phyloP scores from a whole-genome alignment of 2,797 vertebrate species.

The Naso thynnoides region DNA sequence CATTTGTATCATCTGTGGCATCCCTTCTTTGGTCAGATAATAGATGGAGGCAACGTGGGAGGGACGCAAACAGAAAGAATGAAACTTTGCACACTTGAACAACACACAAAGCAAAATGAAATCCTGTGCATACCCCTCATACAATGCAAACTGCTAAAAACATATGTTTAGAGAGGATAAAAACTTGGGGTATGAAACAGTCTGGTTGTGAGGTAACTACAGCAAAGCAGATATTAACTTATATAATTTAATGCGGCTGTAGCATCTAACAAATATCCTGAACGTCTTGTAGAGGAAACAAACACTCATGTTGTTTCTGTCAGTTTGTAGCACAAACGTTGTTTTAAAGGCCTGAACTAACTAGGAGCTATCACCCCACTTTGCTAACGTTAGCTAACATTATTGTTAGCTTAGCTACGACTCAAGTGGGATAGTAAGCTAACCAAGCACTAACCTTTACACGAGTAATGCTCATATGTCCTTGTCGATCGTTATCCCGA shows the following conservation, averaged over 20 bases:
- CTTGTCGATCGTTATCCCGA: neutral
- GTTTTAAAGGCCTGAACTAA: conserved; percentile 33
- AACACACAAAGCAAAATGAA: neutral
- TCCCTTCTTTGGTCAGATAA: neutral
- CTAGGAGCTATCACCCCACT: conserved; percentile 20
- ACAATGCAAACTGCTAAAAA: conserved; percentile 2
- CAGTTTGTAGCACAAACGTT: neutral
- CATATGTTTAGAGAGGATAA: neutral
- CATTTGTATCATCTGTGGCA: neutral
- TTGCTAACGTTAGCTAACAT: conserved; percentile 66
- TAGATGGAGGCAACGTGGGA: neutral
- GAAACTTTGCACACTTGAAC: conserved; percentile 7
- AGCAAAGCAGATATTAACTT: neutral
- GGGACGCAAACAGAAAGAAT: neutral
- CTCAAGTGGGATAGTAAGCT: conserved; percentile 5
- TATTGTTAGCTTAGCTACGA: conserved; percentile 44
- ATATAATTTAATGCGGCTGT: neutral
- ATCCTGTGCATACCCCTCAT: neutral
- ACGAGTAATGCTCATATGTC: neutral
- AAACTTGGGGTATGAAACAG: neutral
- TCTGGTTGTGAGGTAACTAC: neutral
- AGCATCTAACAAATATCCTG: too few relatives aligned
- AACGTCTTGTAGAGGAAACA: neutral
- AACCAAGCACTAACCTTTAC: neutral
- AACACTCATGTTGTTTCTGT: neutral